A percentile compares a stretch with the other conserved stretches of the same genome.
These are phyloP conservation scores for Propsilocerus akamusi DNA, from an alignment of 1,140 invertebrate species.

Conservation along the genomic window DNA sequence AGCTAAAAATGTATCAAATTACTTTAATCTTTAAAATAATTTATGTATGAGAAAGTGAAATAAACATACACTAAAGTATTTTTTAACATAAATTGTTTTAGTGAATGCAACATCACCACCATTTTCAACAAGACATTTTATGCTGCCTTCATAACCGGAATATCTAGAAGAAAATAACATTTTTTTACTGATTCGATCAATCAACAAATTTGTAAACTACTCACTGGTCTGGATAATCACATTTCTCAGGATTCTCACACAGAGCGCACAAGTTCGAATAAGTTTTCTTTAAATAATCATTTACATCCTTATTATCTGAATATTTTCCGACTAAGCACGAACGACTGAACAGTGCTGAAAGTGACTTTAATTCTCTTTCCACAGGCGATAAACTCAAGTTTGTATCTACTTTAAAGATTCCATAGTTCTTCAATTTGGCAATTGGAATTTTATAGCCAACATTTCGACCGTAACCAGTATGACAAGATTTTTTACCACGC, in stretches of 20 bases:
- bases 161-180: too few relatives aligned
- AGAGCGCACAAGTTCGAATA: slow-evolving; percentile 53
- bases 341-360: slow-evolving; percentile 50
- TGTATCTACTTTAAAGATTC: slow-evolving; percentile 41
- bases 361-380: slow-evolving; percentile 52
- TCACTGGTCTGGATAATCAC: slow-evolving; percentile 61
- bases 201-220: too few relatives aligned
- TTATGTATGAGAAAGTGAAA: not conserved
- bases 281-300: slow-evolving; percentile 38
- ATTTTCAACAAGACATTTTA: slow-evolving; percentile 64
- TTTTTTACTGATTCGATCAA: too few relatives aligned
- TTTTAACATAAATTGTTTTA: slow-evolving; percentile 56
- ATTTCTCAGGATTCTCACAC: slow-evolving; percentile 49
- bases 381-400: slow-evolving; percentile 45
- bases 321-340: slow-evolving; percentile 64
- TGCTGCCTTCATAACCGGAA: slow-evolving; percentile 66
- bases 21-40: not conserved
- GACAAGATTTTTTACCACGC: slow-evolving; percentile 54
- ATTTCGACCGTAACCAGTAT: slow-evolving; percentile 59
- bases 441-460: slow-evolving; percentile 59
- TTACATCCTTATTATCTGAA: slow-evolving; percentile 51
- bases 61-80: slow-evolving; percentile 46
- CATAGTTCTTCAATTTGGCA: slow-evolving; percentile 48
- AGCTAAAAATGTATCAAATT: not conserved
- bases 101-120: slow-evolving; percentile 69